Evolutionary conservation across 2,888 invertebrate species (phyloP).

Genomic region (Scaptomyza caliginosa): DNA sequence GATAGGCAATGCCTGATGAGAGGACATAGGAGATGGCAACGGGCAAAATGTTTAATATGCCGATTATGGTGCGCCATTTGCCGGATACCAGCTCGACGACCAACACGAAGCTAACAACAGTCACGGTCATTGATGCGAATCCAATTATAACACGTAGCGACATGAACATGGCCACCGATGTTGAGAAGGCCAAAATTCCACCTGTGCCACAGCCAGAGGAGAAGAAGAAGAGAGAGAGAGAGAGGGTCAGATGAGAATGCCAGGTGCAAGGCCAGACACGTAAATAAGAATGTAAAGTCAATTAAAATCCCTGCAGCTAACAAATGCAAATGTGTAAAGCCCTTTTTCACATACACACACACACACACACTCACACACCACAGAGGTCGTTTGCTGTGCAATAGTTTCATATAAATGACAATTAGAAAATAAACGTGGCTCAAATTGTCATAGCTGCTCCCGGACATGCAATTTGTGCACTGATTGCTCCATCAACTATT

Average conservation of each 20-base stretch:
- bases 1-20: constrained; percentile 87
- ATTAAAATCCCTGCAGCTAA: constrained; percentile 63
- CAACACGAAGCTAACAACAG: constrained; percentile 89
- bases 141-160: constrained; percentile 86
- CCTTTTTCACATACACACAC: constrained; percentile 19
- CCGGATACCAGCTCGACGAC: constrained; percentile 88
- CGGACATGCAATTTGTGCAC: constrained; percentile 29
- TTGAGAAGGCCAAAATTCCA: constrained; percentile 86
- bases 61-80: constrained; percentile 87
- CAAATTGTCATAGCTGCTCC: constrained; percentile 32
- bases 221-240: constrained; percentile 7
- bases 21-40: constrained; percentile 86
- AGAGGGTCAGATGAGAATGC: constrained; percentile 39
- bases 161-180: constrained; percentile 86
- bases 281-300: constrained; percentile 76
- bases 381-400: constrained; percentile 12
- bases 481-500: constrained; percentile 44
- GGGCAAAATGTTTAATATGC: constrained; percentile 87
- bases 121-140: constrained; percentile 86
- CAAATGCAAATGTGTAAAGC: constrained; percentile 54
- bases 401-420: constrained; percentile 66
- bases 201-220: constrained; percentile 67
- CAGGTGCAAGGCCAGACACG: constrained; percentile 74
- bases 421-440: constrained; percentile 58
- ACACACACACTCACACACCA: constrained; percentile 9